Conservation (phyloP, 2,888 invertebrate species). For the Ceramica pisi region DNA sequence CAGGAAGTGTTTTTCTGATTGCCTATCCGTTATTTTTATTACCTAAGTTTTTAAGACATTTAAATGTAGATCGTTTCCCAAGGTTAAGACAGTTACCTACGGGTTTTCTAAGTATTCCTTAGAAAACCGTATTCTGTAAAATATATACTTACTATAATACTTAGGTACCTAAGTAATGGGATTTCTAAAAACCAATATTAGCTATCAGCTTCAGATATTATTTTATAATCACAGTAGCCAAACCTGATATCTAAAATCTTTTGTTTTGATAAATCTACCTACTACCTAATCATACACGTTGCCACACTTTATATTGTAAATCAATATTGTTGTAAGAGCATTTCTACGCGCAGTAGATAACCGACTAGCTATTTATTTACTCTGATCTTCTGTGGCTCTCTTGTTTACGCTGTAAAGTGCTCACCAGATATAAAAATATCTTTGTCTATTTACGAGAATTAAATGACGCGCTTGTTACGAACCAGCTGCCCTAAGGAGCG, state of each 20-base stretch:
- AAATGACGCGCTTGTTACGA: conserved; percentile 87
- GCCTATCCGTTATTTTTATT: conserved; percentile 9
- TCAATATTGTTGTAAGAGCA: conserved; percentile 59
- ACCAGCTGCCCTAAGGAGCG: conserved; percentile 88
- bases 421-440: conserved; percentile 89
- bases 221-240: background rate
- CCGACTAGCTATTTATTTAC: conserved; percentile 85
- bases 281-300: conserved; percentile 6
- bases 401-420: conserved; percentile 86
- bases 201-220: conserved; percentile 1
- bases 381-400: conserved; percentile 82
- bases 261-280: background rate
- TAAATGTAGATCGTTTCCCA: conserved; percentile 9
- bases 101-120: conserved; percentile 2
- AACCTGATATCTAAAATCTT: background rate
- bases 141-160: too few relatives aligned
- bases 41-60: conserved; percentile 12
- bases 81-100: background rate
- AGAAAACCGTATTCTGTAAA: too few relatives aligned
- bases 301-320: conserved; percentile 37
- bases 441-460: conserved; percentile 90
- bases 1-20: conserved; percentile 24
- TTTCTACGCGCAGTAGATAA: conserved; percentile 73
- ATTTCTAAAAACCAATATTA: background rate
- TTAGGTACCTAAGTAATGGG: background rate